These are phyloP conservation scores for Crotalus viridis DNA, from an alignment of 2,113 vertebrate genomes.

Conservation along the genomic window DNA sequence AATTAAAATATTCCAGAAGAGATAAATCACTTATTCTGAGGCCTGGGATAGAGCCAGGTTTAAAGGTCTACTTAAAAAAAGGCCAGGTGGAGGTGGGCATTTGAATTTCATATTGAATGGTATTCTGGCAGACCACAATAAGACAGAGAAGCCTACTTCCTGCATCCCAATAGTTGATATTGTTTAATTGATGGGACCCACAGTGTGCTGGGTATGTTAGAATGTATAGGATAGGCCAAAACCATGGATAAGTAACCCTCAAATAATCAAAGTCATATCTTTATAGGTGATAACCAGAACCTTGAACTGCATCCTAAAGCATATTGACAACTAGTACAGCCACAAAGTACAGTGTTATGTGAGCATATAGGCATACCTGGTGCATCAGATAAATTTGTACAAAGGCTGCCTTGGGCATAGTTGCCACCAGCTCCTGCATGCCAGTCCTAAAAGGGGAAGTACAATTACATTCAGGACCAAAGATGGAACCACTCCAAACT, in stretches of 20 bases:
- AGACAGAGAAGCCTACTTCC: neutral
- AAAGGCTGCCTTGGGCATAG: neutral
- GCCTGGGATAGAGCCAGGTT: neutral
- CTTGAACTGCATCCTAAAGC: neutral
- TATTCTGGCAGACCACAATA: neutral
- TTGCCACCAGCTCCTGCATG: neutral
- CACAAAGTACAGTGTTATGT: neutral
- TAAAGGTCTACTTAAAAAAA: neutral
- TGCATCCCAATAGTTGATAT: neutral
- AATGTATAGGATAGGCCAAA: neutral
- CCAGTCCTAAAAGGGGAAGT: neutral
- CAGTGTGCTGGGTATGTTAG: neutral
- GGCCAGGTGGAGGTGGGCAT: neutral
- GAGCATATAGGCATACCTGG: neutral
- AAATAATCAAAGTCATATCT: neutral
- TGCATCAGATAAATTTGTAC: neutral
- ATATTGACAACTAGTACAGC: neutral
- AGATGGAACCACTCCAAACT: neutral
- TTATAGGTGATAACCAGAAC: neutral
- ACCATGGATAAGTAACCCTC: neutral
- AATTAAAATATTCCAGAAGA: neutral
- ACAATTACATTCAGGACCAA: neutral
- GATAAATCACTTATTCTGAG: neutral
- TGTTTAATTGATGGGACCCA: neutral
- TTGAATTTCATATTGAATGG: neutral